Evolutionary conservation across 2,888 invertebrate species (phyloP).

Genomic region (Teinopalpus imperialis): DNA sequence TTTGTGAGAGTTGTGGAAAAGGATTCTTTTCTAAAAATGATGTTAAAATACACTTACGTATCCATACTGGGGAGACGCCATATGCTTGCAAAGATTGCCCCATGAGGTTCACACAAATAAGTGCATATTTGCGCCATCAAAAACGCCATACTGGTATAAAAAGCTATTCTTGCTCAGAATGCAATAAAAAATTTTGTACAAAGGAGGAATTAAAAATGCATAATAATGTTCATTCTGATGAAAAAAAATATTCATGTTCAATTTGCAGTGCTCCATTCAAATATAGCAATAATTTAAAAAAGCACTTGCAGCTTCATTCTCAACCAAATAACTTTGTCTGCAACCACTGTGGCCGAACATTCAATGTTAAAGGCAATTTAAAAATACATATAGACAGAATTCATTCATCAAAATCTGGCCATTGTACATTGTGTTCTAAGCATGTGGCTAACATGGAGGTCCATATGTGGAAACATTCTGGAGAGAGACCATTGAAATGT

Average conservation of each 20-base stretch:
- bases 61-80: constrained; percentile 68
- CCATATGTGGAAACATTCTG: constrained; percentile 80
- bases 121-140: constrained; percentile 54
- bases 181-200: constrained; percentile 58
- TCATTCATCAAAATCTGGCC: constrained; percentile 79
- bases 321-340: constrained; percentile 58
- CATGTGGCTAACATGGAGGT: constrained; percentile 76
- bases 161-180: constrained; percentile 50
- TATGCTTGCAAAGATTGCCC: constrained; percentile 57
- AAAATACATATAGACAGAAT: constrained; percentile 74
- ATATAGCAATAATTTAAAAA: constrained; percentile 72
- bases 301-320: constrained; percentile 66
- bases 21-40: constrained; percentile 57
- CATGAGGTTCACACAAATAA: constrained; percentile 53
- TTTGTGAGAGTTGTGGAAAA: constrained; percentile 69
- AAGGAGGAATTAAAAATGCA: constrained; percentile 61
- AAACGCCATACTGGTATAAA: constrained; percentile 54
- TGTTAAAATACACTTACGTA: constrained; percentile 58
- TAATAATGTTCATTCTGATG: constrained; percentile 50
- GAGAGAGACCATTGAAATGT: constrained; percentile 68
- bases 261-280: constrained; percentile 73
- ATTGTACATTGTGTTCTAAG: constrained; percentile 73
- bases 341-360: constrained; percentile 64
- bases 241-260: constrained; percentile 55
- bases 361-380: constrained; percentile 71